Conservation (phyloP, 2,113 vertebrate genomes). For the Trachemys scripta region DNA sequence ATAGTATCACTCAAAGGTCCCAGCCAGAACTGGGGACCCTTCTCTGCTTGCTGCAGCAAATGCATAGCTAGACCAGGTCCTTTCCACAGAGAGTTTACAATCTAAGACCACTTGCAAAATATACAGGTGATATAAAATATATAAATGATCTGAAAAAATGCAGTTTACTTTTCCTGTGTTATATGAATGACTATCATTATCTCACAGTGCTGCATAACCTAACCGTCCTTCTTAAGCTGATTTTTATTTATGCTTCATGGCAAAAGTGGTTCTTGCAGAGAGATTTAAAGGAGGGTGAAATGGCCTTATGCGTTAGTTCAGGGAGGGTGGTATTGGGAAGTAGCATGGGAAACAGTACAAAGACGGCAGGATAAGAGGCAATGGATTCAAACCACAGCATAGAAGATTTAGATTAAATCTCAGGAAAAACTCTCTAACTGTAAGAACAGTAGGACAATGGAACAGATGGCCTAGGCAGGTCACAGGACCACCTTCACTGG, state of each 20-base stretch:
- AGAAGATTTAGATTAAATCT: not conserved
- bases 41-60: not conserved
- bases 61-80: not conserved
- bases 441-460: not conserved
- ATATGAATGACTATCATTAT: too few relatives aligned
- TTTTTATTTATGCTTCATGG: too few relatives aligned
- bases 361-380: not conserved
- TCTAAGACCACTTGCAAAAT: not conserved
- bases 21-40: not conserved
- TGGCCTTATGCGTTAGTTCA: not conserved
- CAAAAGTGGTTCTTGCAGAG: not conserved
- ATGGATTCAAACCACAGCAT: not conserved
- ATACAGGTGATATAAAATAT: accelerated
- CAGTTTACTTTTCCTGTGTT: not conserved
- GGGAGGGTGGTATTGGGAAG: not conserved
- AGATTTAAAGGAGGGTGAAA: not conserved
- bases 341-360: not conserved
- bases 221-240: too few relatives aligned
- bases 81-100: not conserved
- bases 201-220: not conserved
- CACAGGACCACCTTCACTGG: not conserved
- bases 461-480: not conserved
- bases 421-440: too few relatives aligned
- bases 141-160: not conserved
- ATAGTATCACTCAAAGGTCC: not conserved